Conservation (phyloP, 2,888 invertebrate genomes). For the Ethmia dodecea region DNA sequence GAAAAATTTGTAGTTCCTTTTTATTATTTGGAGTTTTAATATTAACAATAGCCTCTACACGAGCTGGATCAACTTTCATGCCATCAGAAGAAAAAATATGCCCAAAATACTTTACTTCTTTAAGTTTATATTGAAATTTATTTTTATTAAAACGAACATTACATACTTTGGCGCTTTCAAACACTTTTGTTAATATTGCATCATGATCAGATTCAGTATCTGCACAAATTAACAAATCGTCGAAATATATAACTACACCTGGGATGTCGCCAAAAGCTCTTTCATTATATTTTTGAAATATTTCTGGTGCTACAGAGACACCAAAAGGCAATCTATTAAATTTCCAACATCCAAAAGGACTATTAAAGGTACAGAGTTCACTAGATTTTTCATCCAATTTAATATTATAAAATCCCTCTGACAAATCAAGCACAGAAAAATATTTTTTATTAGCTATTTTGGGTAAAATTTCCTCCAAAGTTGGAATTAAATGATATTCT, state of each 20-base stretch:
- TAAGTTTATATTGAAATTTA: conserved; percentile 26
- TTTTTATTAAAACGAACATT: conserved; percentile 24
- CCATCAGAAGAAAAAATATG: conserved; percentile 21
- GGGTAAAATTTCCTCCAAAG: conserved; percentile 14
- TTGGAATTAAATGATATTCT: conserved; percentile 17
- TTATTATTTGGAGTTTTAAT: conserved; percentile 18
- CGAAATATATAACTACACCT: conserved; percentile 33
- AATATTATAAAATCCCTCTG: conserved; percentile 21
- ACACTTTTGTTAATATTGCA: conserved; percentile 10
- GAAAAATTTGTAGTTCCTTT: too few relatives aligned
- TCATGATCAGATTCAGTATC: conserved; percentile 17
- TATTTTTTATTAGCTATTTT: conserved; percentile 16
- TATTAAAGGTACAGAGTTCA: conserved; percentile 19
- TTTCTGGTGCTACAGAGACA: conserved; percentile 30
- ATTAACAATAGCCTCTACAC: conserved; percentile 16
- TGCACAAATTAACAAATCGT: conserved; percentile 32
- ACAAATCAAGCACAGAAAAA: conserved; percentile 18
- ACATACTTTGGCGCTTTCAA: conserved; percentile 13
- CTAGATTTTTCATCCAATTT: conserved; percentile 11
- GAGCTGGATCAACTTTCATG: conserved; percentile 16
- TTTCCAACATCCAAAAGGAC: conserved; percentile 21
- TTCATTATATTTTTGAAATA: conserved; percentile 32
- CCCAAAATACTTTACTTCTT: conserved; percentile 26
- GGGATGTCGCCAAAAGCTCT: conserved; percentile 33
- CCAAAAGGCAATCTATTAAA: conserved; percentile 36